phyloP scores from a whole-genome alignment of 2,797 vertebrate genomes.

The Sciurus carolinensis region DNA sequence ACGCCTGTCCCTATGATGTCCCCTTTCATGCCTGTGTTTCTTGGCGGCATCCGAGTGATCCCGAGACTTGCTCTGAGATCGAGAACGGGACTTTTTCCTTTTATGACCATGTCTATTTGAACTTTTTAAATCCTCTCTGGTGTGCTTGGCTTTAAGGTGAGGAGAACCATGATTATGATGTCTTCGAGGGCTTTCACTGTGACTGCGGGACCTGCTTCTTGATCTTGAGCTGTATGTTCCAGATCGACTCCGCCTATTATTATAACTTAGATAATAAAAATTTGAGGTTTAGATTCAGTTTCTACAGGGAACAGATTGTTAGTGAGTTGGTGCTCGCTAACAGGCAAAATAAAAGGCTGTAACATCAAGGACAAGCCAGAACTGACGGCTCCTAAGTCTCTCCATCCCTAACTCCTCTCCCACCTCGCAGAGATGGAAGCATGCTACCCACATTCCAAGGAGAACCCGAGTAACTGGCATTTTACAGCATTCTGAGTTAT shows the following conservation, averaged over 20 bases:
- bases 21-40: slow-evolving; percentile 97
- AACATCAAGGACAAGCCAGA: neutral
- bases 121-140: slow-evolving; percentile 94
- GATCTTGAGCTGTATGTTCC: slow-evolving; percentile 99
- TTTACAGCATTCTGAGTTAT: neutral
- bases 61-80: slow-evolving; percentile 94
- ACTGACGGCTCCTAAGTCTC: neutral
- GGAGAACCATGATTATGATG: slow-evolving; percentile 94
- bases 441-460: neutral
- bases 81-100: slow-evolving; percentile 95
- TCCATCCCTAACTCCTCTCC: neutral
- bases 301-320: slow-evolving; percentile 3
- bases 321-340: neutral
- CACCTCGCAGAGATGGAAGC: neutral
- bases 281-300: slow-evolving; percentile 27
- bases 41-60: slow-evolving; percentile 94
- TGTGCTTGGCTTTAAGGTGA: slow-evolving; percentile 95
- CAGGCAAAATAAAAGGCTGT: neutral
- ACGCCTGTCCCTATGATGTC: slow-evolving; percentile 95
- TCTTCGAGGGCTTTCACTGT: slow-evolving; percentile 95
- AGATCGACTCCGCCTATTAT: slow-evolving; percentile 96
- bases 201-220: slow-evolving; percentile 96
- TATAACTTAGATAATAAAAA: slow-evolving; percentile 91
- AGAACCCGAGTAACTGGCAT: neutral
- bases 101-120: slow-evolving; percentile 96